These are phyloP conservation scores for Alviniconcha strummeri DNA, from an alignment of 2,888 invertebrate species.

Conservation along the genomic window DNA sequence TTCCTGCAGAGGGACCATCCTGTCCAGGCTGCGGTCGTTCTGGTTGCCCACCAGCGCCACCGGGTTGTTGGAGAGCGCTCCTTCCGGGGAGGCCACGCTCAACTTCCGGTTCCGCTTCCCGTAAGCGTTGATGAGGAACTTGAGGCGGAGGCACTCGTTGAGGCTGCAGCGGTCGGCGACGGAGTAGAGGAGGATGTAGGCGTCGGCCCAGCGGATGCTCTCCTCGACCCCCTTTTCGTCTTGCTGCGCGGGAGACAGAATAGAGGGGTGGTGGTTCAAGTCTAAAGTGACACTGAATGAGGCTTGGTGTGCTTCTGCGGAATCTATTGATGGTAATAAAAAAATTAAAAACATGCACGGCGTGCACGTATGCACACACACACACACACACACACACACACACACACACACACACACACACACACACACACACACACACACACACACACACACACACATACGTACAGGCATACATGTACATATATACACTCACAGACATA, in stretches of 20 bases:
- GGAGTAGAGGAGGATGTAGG: constrained; percentile 89
- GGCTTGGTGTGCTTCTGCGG: too few species aligned
- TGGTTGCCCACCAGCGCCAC: constrained; percentile 90
- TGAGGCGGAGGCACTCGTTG: constrained; percentile 72
- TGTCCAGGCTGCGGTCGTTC: constrained; percentile 84
- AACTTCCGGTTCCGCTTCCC: constrained; percentile 44
- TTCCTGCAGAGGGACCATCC: constrained; percentile 78
- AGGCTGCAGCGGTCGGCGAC: constrained; percentile 93
- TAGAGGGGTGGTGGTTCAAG: too few species aligned
- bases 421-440: constrained; percentile 18
- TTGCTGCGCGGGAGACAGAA: not conserved
- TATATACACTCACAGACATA: constrained; percentile 5
- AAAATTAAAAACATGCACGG: too few species aligned
- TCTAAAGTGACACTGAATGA: too few species aligned
- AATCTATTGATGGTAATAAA: too few species aligned
- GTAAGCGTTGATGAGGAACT: constrained; percentile 62
- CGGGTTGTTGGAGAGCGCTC: constrained; percentile 72
- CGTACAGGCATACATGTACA: not conserved
- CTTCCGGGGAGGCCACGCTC: constrained; percentile 25
- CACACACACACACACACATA: constrained; percentile 21
- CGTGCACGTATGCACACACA: not conserved
- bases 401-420: constrained; percentile 16
- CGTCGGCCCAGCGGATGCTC: constrained; percentile 91
- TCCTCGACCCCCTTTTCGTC: constrained; percentile 77
- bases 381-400: constrained; percentile 16